Conservation (phyloP, 2,113 vertebrate species). For the Pseudorasbora parva region DNA sequence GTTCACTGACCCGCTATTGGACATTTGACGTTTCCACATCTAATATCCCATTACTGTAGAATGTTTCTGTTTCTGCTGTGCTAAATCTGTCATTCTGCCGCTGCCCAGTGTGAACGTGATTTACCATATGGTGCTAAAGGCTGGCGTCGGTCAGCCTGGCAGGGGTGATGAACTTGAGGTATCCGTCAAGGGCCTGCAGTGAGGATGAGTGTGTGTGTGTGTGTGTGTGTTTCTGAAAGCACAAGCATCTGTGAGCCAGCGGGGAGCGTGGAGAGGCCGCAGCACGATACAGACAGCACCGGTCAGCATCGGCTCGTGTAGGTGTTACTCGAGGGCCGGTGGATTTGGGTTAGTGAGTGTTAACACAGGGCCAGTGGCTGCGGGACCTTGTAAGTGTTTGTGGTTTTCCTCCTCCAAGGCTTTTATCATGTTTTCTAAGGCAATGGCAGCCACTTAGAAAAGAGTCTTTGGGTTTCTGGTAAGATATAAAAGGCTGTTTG, state of each 20-base stretch:
- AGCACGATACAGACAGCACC: not conserved
- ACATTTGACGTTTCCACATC: constrained; percentile 8
- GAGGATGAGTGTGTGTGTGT: not conserved
- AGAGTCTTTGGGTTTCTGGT: not conserved
- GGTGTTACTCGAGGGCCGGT: not conserved
- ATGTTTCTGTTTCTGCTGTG: constrained; percentile 27
- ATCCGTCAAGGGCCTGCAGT: not conserved
- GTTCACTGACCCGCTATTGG: not conserved
- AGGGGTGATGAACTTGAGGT: constrained; percentile 30
- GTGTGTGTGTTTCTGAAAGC: constrained; percentile 6
- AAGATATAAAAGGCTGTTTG: not conserved
- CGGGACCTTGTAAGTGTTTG: no score
- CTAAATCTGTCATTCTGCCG: constrained; percentile 14
- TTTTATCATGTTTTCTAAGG: not conserved
- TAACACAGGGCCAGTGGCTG: not conserved
- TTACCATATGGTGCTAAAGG: constrained; percentile 26
- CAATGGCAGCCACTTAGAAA: not conserved
- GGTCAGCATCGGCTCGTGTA: not conserved
- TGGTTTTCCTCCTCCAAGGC: not conserved
- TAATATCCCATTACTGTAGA: constrained; percentile 31
- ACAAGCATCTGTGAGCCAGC: constrained; percentile 23
- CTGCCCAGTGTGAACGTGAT: constrained; percentile 21
- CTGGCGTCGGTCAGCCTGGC: not conserved
- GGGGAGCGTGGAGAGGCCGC: not conserved
- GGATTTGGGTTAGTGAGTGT: not conserved